Evolutionary conservation across 2,113 vertebrate genomes (phyloP), one percentile per base, ranked within the genome.

Genomic region (Macrotus californicus): DNA sequence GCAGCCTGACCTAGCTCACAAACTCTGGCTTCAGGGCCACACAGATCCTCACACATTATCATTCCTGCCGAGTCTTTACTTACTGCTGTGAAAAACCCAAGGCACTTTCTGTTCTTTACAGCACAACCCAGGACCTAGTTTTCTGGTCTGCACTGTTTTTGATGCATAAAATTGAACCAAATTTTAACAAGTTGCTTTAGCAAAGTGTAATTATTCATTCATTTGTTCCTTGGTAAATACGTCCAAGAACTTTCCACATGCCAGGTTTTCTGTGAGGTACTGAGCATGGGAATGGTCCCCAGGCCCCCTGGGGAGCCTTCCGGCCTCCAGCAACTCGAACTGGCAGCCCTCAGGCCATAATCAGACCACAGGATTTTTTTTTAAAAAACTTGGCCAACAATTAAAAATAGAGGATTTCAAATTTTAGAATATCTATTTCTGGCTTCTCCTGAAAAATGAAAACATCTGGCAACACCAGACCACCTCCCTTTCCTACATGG

Each of bases 211-310:
- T 34, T 46, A 39, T 61, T 75, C 54, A 54, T 81, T 54, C 29
- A 14, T 39, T 67, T 0, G 0, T 31, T 56, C 26, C 43, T 80
- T 0, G 0, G 67, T 29, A 81, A 81, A 43, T 50, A 43, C 2
- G 19, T 12, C 0, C 0, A 0, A 26, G 31, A 0, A 9, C 39
- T 36, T 83, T 80, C 31, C 3, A 12, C 0, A 3, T 5, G 34
- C 56, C 31, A 1, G 4, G 75, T 79, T 85, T 39, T 61, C 77
- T 91, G 43, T 22, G 31, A 69, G 10, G 56, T 29, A 10, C 18
- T 0, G 13, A 69, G 41, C 34, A 16, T 0, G 41, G 16, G 54
- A 34, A 77, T 3, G n/a, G 24, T 66, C 46, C 19, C 15, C 22
- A 24, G 6, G 15, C 29, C 3, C 34, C 15, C 4, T 13, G 0